Conservation (phyloP, 2,888 invertebrate species). For the Andrena camellia region DNA sequence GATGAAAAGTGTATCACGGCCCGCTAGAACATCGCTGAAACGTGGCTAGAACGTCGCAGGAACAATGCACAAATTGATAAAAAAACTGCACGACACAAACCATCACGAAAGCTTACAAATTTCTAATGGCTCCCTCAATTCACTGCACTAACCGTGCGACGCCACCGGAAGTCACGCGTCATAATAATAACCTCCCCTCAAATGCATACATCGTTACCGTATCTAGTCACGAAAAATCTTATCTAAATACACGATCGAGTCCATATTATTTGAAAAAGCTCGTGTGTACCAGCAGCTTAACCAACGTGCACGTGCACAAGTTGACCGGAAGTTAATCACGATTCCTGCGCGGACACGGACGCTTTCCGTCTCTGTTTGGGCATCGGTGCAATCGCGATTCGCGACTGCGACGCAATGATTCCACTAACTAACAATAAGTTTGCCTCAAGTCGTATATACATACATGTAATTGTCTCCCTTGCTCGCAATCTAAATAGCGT, state of each 20-base stretch:
- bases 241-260: constrained; percentile 68
- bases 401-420: too few relatives aligned
- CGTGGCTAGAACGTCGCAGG: background rate
- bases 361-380: too few relatives aligned
- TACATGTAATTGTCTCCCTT: background rate
- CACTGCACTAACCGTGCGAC: background rate
- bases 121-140: background rate
- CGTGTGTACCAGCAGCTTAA: constrained; percentile 45
- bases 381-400: too few relatives aligned
- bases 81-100: background rate
- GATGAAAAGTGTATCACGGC: too few relatives aligned
- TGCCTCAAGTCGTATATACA: too few relatives aligned
- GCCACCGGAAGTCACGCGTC: background rate
- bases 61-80: background rate
- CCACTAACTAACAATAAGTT: too few relatives aligned
- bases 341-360: too few relatives aligned
- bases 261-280: constrained; percentile 33
- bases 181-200: background rate
- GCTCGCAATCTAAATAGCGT: background rate
- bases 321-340: constrained; percentile 15
- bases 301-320: constrained; percentile 13
- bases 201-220: background rate
- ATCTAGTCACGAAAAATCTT: constrained; percentile 32
- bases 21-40: background rate
- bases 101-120: background rate